Evolutionary conservation across 2,888 invertebrate species (phyloP).

Genomic region (Marronus borbonicus): DNA sequence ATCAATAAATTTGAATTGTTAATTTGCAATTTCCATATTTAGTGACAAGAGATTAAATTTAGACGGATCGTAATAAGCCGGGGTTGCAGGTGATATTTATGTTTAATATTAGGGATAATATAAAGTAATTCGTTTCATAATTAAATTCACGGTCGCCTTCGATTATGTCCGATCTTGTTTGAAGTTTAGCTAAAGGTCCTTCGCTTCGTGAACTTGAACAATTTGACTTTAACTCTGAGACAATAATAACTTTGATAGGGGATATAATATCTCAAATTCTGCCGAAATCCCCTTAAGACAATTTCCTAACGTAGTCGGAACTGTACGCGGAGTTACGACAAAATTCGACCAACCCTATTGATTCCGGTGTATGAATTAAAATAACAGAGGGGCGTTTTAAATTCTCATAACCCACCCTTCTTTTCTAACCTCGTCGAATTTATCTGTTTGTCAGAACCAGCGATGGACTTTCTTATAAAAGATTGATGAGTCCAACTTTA

Average conservation of each 20-base stretch:
- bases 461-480: neutral
- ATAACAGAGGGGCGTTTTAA: too few relatives aligned
- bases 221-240: slow-evolving; percentile 21
- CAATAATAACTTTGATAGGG: slow-evolving; percentile 38
- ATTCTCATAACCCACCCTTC: slow-evolving; percentile 5
- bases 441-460: slow-evolving; percentile 4
- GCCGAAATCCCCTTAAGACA: neutral
- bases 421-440: neutral
- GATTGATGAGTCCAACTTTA: slow-evolving; percentile 4
- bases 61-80: neutral
- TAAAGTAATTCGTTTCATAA: slow-evolving; percentile 20
- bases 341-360: too few relatives aligned
- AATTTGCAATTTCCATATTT: neutral
- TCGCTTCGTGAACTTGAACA: slow-evolving; percentile 18
- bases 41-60: neutral
- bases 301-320: too few relatives aligned
- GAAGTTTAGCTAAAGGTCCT: slow-evolving; percentile 8
- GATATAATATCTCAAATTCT: slow-evolving; percentile 24
- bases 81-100: slow-evolving; percentile 33
- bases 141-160: slow-evolving; percentile 14
- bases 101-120: slow-evolving; percentile 26
- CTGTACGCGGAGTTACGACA: too few relatives aligned
- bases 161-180: slow-evolving; percentile 22
- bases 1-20: too few relatives aligned
- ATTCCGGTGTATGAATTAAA: neutral